A percentile compares a stretch with the other conserved stretches of the same genome.
Evolutionary conservation across 2,797 vertebrate species (phyloP).

Genomic region (Fistularia tabacaria): DNA sequence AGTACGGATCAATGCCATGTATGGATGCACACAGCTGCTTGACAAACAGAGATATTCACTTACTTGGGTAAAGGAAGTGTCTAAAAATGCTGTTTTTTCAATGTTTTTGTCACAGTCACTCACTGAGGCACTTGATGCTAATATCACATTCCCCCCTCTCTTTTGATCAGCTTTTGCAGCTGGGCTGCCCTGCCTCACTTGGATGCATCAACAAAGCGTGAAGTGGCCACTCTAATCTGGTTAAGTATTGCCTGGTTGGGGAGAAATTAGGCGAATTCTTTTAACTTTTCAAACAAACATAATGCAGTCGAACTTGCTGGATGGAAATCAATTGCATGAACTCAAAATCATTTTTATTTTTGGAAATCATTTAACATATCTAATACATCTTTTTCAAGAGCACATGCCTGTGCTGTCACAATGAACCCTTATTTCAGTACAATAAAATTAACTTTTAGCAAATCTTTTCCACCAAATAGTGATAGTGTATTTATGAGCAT

Average conservation of each 20-base stretch:
- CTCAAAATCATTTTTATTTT: slow-evolving; percentile 65
- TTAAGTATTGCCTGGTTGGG: slow-evolving; percentile 73
- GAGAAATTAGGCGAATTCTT: slow-evolving; percentile 74
- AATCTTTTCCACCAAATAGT: slow-evolving; percentile 42
- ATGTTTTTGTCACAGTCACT: slow-evolving; percentile 74
- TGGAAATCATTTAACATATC: slow-evolving; percentile 55
- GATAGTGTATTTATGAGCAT: slow-evolving; percentile 13
- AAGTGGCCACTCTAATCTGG: slow-evolving; percentile 77
- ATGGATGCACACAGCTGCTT: slow-evolving; percentile 78
- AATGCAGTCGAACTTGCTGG: slow-evolving; percentile 71
- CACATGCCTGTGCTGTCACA: slow-evolving; percentile 56
- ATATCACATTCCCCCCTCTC: slow-evolving; percentile 74
- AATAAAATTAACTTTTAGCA: slow-evolving; percentile 48
- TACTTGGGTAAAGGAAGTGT: slow-evolving; percentile 76
- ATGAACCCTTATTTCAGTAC: slow-evolving; percentile 57
- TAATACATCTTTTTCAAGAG: slow-evolving; percentile 43
- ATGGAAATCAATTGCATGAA: slow-evolving; percentile 69
- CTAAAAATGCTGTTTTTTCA: slow-evolving; percentile 73
- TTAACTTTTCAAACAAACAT: slow-evolving; percentile 80
- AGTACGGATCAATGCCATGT: slow-evolving; percentile 80
- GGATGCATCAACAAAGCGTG: slow-evolving; percentile 76
- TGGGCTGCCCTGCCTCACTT: slow-evolving; percentile 75
- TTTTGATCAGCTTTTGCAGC: slow-evolving; percentile 78
- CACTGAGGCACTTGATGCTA: slow-evolving; percentile 72
- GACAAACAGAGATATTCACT: slow-evolving; percentile 79